phyloP scores from a whole-genome alignment of 1,140 invertebrate genomes.

The Bombus cullumanus region DNA sequence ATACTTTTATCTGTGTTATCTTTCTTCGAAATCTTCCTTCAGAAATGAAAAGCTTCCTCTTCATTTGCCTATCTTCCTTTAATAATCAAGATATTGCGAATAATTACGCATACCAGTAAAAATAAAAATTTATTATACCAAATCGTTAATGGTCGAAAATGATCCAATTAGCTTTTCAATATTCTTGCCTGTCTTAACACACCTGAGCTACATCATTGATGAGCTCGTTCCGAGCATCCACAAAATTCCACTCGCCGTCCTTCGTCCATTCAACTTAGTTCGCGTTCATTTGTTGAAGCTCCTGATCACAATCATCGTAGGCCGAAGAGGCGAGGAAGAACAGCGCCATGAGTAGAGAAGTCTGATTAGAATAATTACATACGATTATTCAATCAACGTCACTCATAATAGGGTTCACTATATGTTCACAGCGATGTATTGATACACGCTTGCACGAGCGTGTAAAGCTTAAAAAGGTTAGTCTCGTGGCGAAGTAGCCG shows the following conservation, averaged over 20 bases:
- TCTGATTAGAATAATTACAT: slow-evolving; percentile 36
- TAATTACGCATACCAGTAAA: too few relatives aligned
- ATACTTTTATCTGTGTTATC: neutral
- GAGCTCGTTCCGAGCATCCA: neutral
- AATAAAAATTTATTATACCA: too few relatives aligned
- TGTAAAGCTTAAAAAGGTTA: slow-evolving; percentile 11
- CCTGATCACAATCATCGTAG: neutral
- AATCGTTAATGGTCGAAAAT: too few relatives aligned
- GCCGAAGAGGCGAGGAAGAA: neutral
- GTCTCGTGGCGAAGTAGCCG: neutral
- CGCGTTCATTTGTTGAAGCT: neutral
- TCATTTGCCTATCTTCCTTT: neutral
- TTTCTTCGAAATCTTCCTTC: neutral
- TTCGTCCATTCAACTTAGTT: neutral
- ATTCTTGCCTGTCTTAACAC: neutral
- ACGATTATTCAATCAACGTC: slow-evolving; percentile 50
- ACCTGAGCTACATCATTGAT: too few relatives aligned
- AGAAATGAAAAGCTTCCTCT: neutral
- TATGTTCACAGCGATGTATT: neutral
- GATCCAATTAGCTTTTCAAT: too few relatives aligned
- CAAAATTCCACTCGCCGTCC: neutral
- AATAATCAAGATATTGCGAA: too few relatives aligned
- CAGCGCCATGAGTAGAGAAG: neutral
- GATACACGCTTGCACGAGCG: slow-evolving; percentile 19
- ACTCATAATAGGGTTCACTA: slow-evolving; percentile 6